Base-by-base conservation (phyloP, 2,113 vertebrate species). In the Platysteira castanea region DNA sequence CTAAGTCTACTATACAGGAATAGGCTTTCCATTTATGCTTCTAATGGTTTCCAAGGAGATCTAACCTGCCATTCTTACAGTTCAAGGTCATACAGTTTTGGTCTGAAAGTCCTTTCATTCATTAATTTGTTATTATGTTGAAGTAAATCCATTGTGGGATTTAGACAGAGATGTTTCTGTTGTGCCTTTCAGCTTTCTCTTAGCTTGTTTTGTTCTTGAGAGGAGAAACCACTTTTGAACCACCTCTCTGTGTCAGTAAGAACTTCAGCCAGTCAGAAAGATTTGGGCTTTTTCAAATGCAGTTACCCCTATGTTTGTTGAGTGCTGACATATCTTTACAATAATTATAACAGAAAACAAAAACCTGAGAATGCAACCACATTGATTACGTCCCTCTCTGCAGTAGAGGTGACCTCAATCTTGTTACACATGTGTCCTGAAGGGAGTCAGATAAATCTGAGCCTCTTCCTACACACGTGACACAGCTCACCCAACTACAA, bases 161-260 rank as follows among this genome's bases (percentile, higher is more conserved):
- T 49, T 90, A 81, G 81, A 77, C 59, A 74, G 81, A 81, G 33
- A 35, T 82, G 24, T 33, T 93, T 93, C 71, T 91, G 57, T 67
- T 95, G 89, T 92, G 63, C 70, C 84, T 95, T 96, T 94, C 96
- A 77, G 53, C 76, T 90, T 91, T 74, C 53, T 74, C 59, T 73
- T 68, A 60, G 54, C 24, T 79, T 65, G n/a, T 64, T 84, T 94
- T 10, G 7, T 54, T 87, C 90, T 91, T 93, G 67, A 95, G 89
- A 95, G 31, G 18, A 67, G 31, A 93, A 93, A 15, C 6, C 27
- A 52, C 89, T 95, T 93, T 92, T 91, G 70, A 96, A 89, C 39
- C 64, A 95, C 54, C 59, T 97, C 87, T 85, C 93, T 82, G 31
- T 6, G 1, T 85, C 94, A 95, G 27, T 82, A 96, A 92, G 79